Evolutionary conservation across 2,113 vertebrate genomes (phyloP).

Genomic region (Cichladusa arquata): DNA sequence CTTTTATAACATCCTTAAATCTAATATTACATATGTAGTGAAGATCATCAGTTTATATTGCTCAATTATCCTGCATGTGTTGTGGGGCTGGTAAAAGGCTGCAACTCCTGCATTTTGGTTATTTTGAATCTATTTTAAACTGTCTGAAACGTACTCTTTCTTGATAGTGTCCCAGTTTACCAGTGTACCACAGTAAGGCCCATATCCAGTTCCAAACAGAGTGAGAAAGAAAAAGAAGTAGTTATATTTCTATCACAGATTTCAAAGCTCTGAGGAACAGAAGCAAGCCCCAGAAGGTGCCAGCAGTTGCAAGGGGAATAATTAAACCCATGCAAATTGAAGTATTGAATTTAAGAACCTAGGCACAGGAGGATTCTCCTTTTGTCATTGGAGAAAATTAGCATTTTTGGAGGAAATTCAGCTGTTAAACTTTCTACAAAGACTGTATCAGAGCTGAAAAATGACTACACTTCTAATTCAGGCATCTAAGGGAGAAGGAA

Average conservation of each 20-base stretch:
- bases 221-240: background rate
- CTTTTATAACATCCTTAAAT: background rate
- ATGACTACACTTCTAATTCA: background rate
- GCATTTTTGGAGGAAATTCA: background rate
- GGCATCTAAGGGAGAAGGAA: background rate
- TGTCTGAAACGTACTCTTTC: background rate
- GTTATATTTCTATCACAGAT: background rate
- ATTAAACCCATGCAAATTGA: background rate
- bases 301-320: background rate
- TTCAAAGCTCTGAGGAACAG: background rate
- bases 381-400: background rate
- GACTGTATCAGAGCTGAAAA: background rate
- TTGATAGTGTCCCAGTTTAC: background rate
- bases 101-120: background rate
- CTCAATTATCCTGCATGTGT: background rate
- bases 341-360: background rate
- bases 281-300: background rate
- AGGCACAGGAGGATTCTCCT: background rate
- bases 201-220: background rate
- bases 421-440: background rate
- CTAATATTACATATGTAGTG: background rate
- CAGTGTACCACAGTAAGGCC: background rate
- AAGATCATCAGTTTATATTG: background rate
- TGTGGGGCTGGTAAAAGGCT: background rate
- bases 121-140: background rate